These are phyloP conservation scores for Gallinago media DNA, from an alignment of 2,113 vertebrate genomes.

Conservation along the genomic window DNA sequence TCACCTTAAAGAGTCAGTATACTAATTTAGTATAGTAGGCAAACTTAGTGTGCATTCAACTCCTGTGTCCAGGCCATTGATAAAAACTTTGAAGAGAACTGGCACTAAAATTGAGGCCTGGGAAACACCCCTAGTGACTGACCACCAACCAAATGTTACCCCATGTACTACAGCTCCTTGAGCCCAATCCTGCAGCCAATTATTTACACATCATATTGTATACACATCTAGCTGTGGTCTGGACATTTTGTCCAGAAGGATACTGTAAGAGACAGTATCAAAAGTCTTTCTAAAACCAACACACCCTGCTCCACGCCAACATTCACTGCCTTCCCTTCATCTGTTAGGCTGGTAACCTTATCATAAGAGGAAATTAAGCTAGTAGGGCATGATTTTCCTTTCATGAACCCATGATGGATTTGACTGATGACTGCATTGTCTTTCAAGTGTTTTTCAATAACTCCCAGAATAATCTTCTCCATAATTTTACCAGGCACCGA, in stretches of 20 bases:
- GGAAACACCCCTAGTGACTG: not conserved
- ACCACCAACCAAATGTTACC: not conserved
- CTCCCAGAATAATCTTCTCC: not conserved
- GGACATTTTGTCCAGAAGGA: not conserved
- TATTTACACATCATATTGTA: not conserved
- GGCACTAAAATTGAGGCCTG: not conserved
- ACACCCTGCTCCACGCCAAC: accelerated
- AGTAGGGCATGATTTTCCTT: not conserved
- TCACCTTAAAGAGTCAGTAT: not conserved
- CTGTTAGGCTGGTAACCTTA: not conserved
- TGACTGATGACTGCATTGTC: not conserved
- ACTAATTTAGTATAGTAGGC: not conserved
- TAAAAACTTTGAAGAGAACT: not conserved
- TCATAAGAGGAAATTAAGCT: not conserved
- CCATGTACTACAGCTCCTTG: not conserved
- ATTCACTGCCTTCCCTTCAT: not conserved
- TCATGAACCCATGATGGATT: not conserved
- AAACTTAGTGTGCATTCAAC: not conserved
- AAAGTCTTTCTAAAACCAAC: not conserved
- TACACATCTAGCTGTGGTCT: not conserved
- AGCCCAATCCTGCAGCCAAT: not conserved
- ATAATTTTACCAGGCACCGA: not conserved
- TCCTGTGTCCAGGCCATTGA: not conserved
- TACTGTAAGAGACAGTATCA: not conserved
- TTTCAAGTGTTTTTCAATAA: not conserved